Evolutionary conservation across 2,888 invertebrate species (phyloP).

Genomic region (Caenorhabditis afra): DNA sequence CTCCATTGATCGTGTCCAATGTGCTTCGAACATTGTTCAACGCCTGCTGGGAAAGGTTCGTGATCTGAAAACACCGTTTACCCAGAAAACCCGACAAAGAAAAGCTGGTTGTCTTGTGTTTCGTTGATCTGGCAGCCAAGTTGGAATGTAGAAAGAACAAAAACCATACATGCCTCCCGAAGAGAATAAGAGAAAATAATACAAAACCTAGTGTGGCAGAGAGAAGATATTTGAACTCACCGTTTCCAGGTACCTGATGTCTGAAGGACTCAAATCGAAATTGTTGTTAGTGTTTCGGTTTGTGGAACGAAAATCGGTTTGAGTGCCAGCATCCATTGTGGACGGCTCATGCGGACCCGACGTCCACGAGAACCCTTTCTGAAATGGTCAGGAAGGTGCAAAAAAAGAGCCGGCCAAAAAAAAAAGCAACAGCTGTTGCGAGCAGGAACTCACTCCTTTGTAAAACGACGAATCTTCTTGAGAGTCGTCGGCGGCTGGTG

Average conservation of each 20-base stretch:
- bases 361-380: conserved; percentile 34
- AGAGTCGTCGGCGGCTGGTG: conserved; percentile 48
- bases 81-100: neutral
- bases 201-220: neutral
- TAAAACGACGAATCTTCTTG: conserved; percentile 44
- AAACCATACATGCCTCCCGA: conserved; percentile 14
- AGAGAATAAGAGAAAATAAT: conserved; percentile 2
- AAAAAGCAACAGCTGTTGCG: conserved; percentile 25
- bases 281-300: conserved; percentile 15
- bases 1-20: conserved; percentile 21
- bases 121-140: neutral
- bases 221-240: conserved; percentile 18
- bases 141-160: conserved; percentile 2
- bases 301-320: conserved; percentile 36
- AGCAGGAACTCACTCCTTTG: conserved; percentile 46
- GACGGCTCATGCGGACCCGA: conserved; percentile 23
- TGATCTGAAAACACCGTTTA: conserved; percentile 42
- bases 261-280: conserved; percentile 38
- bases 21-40: conserved; percentile 52
- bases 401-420: conserved; percentile 7
- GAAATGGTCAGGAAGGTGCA: neutral
- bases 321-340: conserved; percentile 49
- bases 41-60: conserved; percentile 50
- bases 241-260: conserved; percentile 54
- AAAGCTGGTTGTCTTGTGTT: neutral